phyloP scores from a whole-genome alignment of 2,113 vertebrate genomes.

The Pseudorectes ferrugineus region DNA sequence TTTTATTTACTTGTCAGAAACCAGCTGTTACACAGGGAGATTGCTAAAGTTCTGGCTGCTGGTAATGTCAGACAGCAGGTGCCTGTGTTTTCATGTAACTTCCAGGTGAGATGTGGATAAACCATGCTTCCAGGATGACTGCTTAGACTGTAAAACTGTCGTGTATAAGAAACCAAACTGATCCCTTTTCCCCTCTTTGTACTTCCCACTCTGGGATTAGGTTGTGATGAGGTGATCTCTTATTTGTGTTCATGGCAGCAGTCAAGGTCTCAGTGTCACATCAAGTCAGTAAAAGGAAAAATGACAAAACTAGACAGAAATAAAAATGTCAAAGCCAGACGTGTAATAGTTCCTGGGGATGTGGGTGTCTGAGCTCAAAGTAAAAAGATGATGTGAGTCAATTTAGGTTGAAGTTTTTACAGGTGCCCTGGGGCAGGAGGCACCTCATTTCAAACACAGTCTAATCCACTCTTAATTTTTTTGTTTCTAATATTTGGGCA shows the following conservation, averaged over 20 bases:
- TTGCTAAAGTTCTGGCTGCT: not conserved
- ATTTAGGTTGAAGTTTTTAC: not conserved
- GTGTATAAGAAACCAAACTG: not conserved
- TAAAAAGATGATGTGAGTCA: not conserved
- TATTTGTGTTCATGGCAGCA: not conserved
- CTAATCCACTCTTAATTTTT: not conserved
- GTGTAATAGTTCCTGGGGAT: not conserved
- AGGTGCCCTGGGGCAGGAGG: not conserved
- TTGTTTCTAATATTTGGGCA: not conserved
- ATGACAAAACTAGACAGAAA: not conserved
- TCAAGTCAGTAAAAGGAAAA: not conserved
- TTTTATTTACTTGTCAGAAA: not conserved
- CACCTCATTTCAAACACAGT: not conserved
- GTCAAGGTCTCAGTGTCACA: fast-evolving
- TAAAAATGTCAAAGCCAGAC: not conserved
- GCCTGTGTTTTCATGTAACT: not conserved
- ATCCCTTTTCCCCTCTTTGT: not conserved
- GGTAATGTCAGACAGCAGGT: not conserved
- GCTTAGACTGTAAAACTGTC: not conserved
- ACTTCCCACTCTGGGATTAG: not conserved
- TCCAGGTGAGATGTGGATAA: not conserved
- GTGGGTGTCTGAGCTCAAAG: not conserved
- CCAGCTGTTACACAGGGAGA: not conserved
- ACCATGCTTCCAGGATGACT: not conserved
- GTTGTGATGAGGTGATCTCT: not conserved